phyloP scores from a whole-genome alignment of 2,113 vertebrate species.

The Emydura subglobosa region DNA sequence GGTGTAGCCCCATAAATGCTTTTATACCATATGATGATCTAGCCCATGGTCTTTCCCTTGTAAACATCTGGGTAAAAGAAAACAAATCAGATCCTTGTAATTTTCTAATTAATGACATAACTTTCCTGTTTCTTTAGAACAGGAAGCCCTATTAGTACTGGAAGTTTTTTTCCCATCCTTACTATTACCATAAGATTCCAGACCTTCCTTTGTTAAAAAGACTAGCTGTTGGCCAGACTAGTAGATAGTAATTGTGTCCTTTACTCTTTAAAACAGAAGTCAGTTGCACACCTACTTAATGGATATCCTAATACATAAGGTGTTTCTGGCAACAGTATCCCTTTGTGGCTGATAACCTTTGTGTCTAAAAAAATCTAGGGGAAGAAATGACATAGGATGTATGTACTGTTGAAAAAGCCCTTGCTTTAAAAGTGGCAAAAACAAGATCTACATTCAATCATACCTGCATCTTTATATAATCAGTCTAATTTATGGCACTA shows the following conservation, averaged over 20 bases:
- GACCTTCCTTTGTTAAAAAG: neutral
- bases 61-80: neutral
- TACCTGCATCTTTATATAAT: neutral
- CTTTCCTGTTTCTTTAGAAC: neutral
- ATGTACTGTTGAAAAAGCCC: neutral
- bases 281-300: neutral
- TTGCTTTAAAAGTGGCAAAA: constrained; percentile 1
- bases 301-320: neutral
- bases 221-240: neutral
- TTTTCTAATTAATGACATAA: neutral
- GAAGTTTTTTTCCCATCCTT: neutral
- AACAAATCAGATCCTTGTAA: neutral
- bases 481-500: constrained; percentile 24
- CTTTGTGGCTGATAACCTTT: neutral
- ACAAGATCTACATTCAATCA: constrained; percentile 1
- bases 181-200: neutral
- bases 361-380: neutral
- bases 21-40: neutral
- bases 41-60: neutral
- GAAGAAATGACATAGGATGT: neutral
- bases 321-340: neutral
- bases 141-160: neutral
- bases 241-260: neutral
- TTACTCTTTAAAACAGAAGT: neutral
- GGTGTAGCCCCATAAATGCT: neutral